Percentiles rank a stretch among this genome's conserved stretches.
Evolutionary conservation across 2,888 invertebrate species (phyloP).

Genomic region (Pseudococcus jackbeardsleyi): DNA sequence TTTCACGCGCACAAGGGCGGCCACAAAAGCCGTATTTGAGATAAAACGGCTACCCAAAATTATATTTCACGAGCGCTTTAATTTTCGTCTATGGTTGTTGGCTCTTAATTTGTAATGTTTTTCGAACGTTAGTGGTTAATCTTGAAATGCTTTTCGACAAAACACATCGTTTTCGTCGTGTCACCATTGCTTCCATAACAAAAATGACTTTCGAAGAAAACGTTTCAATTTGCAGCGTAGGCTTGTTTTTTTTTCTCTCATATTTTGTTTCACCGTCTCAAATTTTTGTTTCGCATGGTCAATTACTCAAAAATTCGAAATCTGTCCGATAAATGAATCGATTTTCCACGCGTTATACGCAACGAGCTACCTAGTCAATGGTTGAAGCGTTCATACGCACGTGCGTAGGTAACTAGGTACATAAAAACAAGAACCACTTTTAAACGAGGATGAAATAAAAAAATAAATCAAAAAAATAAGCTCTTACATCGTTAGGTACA

Average conservation of each 20-base stretch:
- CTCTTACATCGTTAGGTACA: constrained; percentile 42
- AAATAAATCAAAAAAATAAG: constrained; percentile 46
- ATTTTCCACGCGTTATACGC: no score
- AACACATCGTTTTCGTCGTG: no score
- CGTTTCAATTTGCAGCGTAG: no score
- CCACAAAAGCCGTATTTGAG: neutral
- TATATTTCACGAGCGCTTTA: constrained; percentile 1
- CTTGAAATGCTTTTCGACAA: neutral
- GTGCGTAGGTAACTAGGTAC: neutral
- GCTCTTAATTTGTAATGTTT: neutral
- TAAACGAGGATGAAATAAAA: constrained; percentile 26
- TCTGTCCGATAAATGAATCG: no score
- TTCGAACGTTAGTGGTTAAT: neutral
- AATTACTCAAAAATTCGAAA: no score
- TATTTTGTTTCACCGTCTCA: no score
- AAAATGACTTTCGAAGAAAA: no score
- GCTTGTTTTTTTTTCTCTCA: no score
- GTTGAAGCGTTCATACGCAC: no score
- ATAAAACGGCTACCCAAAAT: neutral
- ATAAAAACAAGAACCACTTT: neutral
- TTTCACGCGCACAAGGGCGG: neutral
- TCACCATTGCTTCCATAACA: no score
- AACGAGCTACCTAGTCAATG: no score
- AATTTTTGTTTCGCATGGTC: no score
- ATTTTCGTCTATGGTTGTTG: neutral